Evolutionary conservation across 2,113 vertebrate species (phyloP).

Genomic region (Polypterus bichir): DNA sequence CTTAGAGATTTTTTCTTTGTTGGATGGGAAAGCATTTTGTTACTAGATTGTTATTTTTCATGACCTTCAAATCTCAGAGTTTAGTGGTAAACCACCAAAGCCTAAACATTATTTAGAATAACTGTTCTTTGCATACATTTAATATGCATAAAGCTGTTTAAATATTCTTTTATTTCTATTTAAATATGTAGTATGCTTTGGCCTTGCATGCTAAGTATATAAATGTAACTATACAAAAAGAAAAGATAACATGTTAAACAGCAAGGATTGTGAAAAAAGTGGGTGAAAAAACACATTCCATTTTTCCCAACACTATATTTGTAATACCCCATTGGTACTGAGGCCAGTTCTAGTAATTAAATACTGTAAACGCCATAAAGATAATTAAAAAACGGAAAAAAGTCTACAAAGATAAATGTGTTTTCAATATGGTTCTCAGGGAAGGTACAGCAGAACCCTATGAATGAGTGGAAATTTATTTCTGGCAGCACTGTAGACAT

Average conservation of each 20-base stretch:
- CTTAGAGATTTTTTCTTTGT: no score
- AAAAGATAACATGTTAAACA: neutral
- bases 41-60: no score
- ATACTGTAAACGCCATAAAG: slow-evolving; percentile 50
- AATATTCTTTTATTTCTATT: no score
- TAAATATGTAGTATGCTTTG: no score
- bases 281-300: slow-evolving; percentile 31
- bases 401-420: slow-evolving; percentile 59
- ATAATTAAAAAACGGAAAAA: slow-evolving; percentile 61
- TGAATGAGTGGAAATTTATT: slow-evolving; percentile 71
- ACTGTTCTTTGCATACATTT: no score
- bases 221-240: slow-evolving; percentile 15
- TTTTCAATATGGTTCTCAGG: slow-evolving; percentile 65
- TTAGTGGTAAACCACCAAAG: no score
- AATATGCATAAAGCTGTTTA: no score
- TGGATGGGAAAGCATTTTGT: no score
- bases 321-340: slow-evolving; percentile 20
- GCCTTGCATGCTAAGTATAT: no score
- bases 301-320: slow-evolving; percentile 24
- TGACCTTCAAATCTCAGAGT: no score
- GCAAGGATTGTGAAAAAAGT: no score
- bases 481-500: slow-evolving; percentile 69
- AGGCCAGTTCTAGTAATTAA: slow-evolving; percentile 49
- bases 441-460: slow-evolving; percentile 56
- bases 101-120: no score